Base-by-base conservation (phyloP, 1,140 invertebrate species). In the Philopotamus ludificatus region DNA sequence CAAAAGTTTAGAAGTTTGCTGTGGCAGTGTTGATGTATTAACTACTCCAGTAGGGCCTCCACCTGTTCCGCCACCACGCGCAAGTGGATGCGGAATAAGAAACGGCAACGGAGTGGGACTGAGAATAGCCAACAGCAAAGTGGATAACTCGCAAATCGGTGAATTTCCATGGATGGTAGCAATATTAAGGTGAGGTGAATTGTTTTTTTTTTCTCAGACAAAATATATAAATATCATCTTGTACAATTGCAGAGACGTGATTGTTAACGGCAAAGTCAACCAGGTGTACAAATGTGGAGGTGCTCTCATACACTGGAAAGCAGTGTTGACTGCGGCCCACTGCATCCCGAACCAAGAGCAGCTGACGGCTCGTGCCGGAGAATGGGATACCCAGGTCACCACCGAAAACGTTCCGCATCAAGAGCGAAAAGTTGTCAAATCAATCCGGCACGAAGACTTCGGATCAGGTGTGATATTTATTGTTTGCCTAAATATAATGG, bases 1-100 rank as follows among this genome's bases (percentile, higher is more conserved):
- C 0, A 83, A 82, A 3, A 89, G 87, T 63, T 71, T 90, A 63
- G 86, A 90, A 21, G 77, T 84, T 0, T 91, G 83, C 73, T 90
- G 88, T 68, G 74, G 79, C 28, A 7, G 65, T 76, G 0, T n/a
- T n/a, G n/a, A n/a, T n/a, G n/a, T n/a, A n/a, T n/a, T n/a, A n/a
- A n/a, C n/a, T n/a, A n/a, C n/a, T n/a, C n/a, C 62, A n/a, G n/a
- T n/a, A n/a, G n/a, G n/a, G 12, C 28, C 28, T 7, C 4, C 4
- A 34, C 4, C 12, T 4, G 28, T 7, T 34, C 44, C 44, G 8
- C 44, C 44, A 16, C 15, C 44, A 9, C 4, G 10, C 10, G 15
- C 18, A 15, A 16, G 3, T 7, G 18, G 15, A 20, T 47, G 44
- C 15, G 44, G 44, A 9, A 16, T 47, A 12, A 47, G 4, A 47